A percentile compares a stretch with the other conserved stretches of the same genome.
phyloP scores from a whole-genome alignment of 37 sponge, comb jelly and placozoan species.

The Cliona cf. orientalis region DNA sequence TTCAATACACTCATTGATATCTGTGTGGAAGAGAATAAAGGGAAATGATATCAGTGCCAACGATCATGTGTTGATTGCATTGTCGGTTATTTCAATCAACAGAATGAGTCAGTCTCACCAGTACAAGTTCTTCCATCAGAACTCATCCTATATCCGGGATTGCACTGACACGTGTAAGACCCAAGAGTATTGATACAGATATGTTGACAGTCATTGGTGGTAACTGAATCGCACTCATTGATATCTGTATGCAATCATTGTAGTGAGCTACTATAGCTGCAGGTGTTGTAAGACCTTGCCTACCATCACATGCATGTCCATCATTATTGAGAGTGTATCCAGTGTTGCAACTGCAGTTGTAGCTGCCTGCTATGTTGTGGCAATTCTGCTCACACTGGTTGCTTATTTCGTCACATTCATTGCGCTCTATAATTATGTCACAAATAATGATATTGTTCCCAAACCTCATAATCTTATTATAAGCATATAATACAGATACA shows the following conservation, averaged over 20 bases:
- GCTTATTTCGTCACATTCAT: background rate
- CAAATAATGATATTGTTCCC: background rate
- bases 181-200: background rate
- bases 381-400: constrained; percentile 22
- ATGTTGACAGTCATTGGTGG: background rate
- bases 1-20: no score
- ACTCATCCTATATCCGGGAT: background rate
- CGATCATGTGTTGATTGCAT: no score
- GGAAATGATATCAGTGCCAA: no score
- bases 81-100: no score
- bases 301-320: background rate
- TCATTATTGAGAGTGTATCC: background rate
- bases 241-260: no score
- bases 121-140: background rate
- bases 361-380: constrained; percentile 27
- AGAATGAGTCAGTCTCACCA: no score
- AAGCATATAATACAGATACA: no score
- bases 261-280: no score
- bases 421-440: background rate
- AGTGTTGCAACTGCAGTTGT: background rate
- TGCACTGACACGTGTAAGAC: background rate
- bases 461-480: background rate
- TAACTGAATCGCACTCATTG: background rate
- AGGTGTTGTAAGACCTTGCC: no score
- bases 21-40: no score